A percentile compares a stretch with the other conserved stretches of the same genome.
Conservation (phyloP, 1,140 invertebrate genomes). For the Lepidotrigona ventralis region DNA sequence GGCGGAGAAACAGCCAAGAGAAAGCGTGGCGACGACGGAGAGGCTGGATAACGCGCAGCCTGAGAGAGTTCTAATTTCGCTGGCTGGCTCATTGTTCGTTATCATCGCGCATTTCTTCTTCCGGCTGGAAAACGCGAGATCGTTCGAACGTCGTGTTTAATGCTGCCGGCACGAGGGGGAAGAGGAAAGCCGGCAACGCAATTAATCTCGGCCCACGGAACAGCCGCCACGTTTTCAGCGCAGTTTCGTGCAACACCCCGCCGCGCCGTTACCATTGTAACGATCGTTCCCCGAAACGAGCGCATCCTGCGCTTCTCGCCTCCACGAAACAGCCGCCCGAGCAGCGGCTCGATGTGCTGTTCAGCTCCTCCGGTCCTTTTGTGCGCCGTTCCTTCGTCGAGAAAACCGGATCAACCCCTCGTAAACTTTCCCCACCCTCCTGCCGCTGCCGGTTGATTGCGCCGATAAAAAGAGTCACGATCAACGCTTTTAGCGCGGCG, state of each 20-base stretch:
- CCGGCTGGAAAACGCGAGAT: conserved; percentile 47
- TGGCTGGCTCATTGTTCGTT: conserved; percentile 56
- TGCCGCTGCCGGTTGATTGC: conserved; percentile 37
- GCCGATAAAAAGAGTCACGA: conserved; percentile 51
- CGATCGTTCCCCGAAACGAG: conserved; percentile 53
- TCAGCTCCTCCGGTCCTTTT: conserved; percentile 13
- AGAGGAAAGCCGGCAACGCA: conserved; percentile 43
- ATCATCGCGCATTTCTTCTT: conserved; percentile 48
- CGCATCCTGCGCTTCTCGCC: conserved; percentile 42
- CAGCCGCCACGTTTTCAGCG: conserved; percentile 24
- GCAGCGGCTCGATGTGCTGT: conserved; percentile 23
- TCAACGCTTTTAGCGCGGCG: conserved; percentile 31
- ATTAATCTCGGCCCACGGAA: conserved; percentile 54
- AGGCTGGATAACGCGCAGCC: neutral
- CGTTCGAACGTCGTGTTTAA: conserved; percentile 63
- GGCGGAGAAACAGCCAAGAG: neutral
- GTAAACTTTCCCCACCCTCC: conserved; percentile 32
- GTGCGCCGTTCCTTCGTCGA: conserved; percentile 28
- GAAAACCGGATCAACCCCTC: conserved; percentile 49
- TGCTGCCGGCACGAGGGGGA: conserved; percentile 19
- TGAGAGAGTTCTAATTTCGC: conserved; percentile 53
- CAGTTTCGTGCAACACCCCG: conserved; percentile 48
- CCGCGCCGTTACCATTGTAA: conserved; percentile 52
- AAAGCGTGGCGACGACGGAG: neutral
- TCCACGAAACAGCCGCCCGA: conserved; percentile 10